Conservation (phyloP, 2,888 invertebrate genomes). For the Dryobota labecula region DNA sequence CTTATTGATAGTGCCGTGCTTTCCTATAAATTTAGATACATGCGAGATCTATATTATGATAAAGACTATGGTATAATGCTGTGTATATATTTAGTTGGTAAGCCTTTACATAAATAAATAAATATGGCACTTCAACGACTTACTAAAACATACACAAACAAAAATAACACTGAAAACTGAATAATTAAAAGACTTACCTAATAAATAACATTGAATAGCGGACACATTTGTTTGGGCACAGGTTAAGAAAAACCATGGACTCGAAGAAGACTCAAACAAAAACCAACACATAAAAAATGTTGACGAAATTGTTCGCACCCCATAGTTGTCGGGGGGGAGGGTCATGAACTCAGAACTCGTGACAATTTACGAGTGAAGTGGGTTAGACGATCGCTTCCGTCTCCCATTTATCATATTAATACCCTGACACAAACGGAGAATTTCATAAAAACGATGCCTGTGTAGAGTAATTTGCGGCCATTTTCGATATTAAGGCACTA, state of each 20-base stretch:
- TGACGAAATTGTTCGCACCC: neutral
- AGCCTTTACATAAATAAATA: too few species aligned
- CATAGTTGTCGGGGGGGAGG: neutral
- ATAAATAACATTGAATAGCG: too few species aligned
- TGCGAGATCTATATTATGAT: too few species aligned
- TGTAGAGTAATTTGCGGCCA: neutral
- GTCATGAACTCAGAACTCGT: conserved; percentile 4
- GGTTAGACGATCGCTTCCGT: conserved; percentile 26
- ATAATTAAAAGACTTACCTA: too few species aligned
- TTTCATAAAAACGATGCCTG: conserved; percentile 2
- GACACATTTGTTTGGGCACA: neutral
- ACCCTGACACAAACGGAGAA: conserved; percentile 7
- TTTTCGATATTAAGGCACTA: neutral
- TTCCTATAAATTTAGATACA: too few species aligned
- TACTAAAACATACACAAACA: too few species aligned
- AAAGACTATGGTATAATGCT: too few species aligned
- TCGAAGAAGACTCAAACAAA: neutral
- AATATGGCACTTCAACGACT: too few species aligned
- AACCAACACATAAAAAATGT: neutral
- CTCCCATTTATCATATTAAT: conserved; percentile 16
- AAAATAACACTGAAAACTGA: too few species aligned
- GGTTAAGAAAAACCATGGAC: neutral
- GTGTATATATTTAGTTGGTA: too few species aligned
- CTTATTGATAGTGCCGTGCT: too few species aligned
- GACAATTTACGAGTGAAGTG: conserved; percentile 27